phyloP scores from a whole-genome alignment of 2,797 vertebrate species.

The Esox masquinongy region DNA sequence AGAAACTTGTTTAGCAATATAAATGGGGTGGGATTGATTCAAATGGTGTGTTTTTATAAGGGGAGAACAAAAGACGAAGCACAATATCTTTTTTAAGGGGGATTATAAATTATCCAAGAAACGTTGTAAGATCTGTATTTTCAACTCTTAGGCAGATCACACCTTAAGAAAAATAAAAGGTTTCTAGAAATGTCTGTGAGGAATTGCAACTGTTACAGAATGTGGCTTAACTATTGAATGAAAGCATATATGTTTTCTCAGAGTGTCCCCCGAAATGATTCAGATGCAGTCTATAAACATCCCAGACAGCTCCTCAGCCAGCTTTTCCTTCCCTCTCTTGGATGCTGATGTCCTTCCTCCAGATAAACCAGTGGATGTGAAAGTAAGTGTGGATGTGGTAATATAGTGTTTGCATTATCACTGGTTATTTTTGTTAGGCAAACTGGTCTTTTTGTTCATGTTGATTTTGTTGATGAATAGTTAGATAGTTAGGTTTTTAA shows the following conservation, averaged over 20 bases:
- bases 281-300: conserved; percentile 68
- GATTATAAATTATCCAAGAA: no score
- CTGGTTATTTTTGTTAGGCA: not conserved
- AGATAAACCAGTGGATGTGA: conserved; percentile 83
- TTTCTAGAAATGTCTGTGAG: no score
- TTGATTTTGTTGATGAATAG: not conserved
- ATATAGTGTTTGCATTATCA: not conserved
- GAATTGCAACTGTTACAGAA: no score
- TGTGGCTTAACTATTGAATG: conserved; percentile 4
- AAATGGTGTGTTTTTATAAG: no score
- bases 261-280: conserved; percentile 65
- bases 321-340: conserved; percentile 82
- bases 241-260: conserved; percentile 29
- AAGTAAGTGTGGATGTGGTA: conserved; percentile 73
- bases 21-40: no score
- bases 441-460: not conserved
- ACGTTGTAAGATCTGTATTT: no score
- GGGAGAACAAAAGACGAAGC: no score
- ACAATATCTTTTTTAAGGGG: no score
- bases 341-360: conserved; percentile 62
- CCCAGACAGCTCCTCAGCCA: conserved; percentile 70
- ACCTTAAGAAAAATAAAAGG: no score
- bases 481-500: conserved; percentile 1
- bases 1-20: not conserved
- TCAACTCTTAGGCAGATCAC: no score